Percentiles rank a stretch among this genome's conserved stretches.
These are phyloP conservation scores for Hydrolagus colliei DNA, from an alignment of 2,797 vertebrate genomes.

Conservation along the genomic window DNA sequence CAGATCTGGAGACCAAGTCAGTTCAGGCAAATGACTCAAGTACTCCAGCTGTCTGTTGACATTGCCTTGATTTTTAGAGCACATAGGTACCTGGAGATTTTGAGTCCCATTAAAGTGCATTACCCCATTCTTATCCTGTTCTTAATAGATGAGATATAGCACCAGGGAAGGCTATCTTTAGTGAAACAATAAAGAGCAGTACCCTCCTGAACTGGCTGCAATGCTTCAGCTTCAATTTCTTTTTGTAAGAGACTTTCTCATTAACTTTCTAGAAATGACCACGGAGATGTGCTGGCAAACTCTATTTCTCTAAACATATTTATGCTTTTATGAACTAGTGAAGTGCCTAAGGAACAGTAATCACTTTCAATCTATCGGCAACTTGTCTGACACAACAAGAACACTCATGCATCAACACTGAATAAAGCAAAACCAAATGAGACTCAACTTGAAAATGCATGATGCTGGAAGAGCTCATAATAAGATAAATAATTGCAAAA, in stretches of 20 bases:
- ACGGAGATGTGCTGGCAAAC: constrained; percentile 20
- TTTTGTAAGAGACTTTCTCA: constrained; percentile 21
- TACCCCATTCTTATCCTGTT: background rate
- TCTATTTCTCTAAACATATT: constrained; percentile 32
- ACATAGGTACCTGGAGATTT: background rate
- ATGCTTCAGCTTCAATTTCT: constrained; percentile 17
- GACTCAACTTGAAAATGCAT: constrained; percentile 30
- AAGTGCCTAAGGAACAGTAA: constrained; percentile 30
- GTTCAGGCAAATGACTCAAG: background rate
- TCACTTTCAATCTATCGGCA: constrained; percentile 32
- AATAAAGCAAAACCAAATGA: constrained; percentile 35
- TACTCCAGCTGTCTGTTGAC: background rate
- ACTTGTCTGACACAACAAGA: constrained; percentile 28
- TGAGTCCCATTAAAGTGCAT: background rate
- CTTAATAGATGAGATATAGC: background rate
- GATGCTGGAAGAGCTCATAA: constrained; percentile 23
- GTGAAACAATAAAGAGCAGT: background rate
- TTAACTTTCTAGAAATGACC: background rate
- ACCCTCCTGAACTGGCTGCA: background rate
- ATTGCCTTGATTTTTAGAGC: background rate
- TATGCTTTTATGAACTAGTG: constrained; percentile 30
- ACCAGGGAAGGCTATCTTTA: background rate
- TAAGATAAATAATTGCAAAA: background rate
- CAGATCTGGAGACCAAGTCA: background rate
- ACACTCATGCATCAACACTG: constrained; percentile 33